Percentiles rank a stretch among this genome's conserved stretches.
Evolutionary conservation across 2,797 vertebrate genomes (phyloP).

Genomic region (Dendrocincla tyrannina): DNA sequence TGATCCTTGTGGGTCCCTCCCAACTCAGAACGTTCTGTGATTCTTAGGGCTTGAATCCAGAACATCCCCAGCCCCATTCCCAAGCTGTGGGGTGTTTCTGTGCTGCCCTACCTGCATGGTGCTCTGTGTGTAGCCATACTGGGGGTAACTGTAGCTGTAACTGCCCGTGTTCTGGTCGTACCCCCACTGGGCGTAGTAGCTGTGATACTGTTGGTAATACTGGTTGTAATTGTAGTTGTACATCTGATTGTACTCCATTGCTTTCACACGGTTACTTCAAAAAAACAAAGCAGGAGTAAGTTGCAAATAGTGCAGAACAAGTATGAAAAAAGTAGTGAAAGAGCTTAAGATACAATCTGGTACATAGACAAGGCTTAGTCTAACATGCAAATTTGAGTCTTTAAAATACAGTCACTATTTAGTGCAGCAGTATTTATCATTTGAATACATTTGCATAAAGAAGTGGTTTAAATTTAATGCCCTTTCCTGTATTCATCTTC

Average conservation of each 20-base stretch:
- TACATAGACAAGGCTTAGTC: background rate
- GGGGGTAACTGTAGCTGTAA: slow-evolving; percentile 86
- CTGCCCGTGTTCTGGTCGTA: slow-evolving; percentile 86
- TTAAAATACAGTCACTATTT: background rate
- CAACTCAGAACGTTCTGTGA: background rate
- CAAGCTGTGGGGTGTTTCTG: background rate
- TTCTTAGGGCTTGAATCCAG: background rate
- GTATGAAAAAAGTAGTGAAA: background rate
- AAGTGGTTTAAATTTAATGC: background rate
- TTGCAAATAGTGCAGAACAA: background rate
- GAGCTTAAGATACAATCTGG: background rate
- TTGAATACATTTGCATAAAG: background rate
- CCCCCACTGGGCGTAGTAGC: slow-evolving; percentile 87
- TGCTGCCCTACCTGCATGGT: slow-evolving; percentile 81
- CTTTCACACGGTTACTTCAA: slow-evolving; percentile 76
- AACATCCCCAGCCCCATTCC: background rate
- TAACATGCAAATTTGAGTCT: slow-evolving; percentile 7
- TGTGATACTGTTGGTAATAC: slow-evolving; percentile 85
- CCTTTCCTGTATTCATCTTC: background rate
- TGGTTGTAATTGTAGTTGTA: slow-evolving; percentile 81
- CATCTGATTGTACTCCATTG: slow-evolving; percentile 79
- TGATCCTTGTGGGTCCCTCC: background rate
- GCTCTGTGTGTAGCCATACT: slow-evolving; percentile 88
- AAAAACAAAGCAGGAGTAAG: slow-evolving; percentile 12
- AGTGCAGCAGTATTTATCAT: background rate